These are phyloP conservation scores for Triplophysa bombifrons DNA, from an alignment of 2,797 vertebrate species.

Conservation along the genomic window DNA sequence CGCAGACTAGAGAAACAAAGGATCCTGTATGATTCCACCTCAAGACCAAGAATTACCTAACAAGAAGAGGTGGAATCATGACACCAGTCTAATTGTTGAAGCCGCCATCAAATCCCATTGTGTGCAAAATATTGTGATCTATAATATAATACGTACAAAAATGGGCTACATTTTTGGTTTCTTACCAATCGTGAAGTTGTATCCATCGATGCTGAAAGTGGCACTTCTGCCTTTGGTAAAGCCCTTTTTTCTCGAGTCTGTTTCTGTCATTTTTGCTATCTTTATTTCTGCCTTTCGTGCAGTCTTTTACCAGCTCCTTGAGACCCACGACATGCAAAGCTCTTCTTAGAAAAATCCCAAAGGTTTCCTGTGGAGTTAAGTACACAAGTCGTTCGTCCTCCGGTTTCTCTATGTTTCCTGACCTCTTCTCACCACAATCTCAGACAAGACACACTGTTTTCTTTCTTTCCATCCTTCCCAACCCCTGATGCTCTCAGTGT, in stretches of 20 bases:
- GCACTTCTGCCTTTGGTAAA: constrained; percentile 94
- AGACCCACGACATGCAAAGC: background rate
- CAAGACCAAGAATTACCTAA: no score
- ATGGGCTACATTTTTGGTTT: background rate
- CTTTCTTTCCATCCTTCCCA: constrained; percentile 21
- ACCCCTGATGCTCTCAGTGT: constrained; percentile 23
- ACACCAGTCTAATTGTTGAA: background rate
- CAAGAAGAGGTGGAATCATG: no score
- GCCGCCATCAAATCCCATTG: background rate
- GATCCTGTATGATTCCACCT: no score
- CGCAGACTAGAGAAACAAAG: no score
- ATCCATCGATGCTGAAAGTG: constrained; percentile 96
- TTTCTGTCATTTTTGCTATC: constrained; percentile 78
- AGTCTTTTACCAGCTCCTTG: background rate
- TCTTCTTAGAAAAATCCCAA: constrained; percentile 19
- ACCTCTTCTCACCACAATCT: constrained; percentile 35
- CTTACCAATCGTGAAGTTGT: constrained; percentile 98
- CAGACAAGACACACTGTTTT: constrained; percentile 25
- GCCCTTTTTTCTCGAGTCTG: constrained; percentile 86
- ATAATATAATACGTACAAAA: background rate
- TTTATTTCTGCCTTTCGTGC: constrained; percentile 1
- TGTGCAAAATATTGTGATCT: background rate
- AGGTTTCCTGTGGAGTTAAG: constrained; percentile 5
- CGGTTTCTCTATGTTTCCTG: constrained; percentile 53
- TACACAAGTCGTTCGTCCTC: background rate